Base-by-base conservation (phyloP, 2,113 vertebrate species). In the Anser brachyrhynchus region DNA sequence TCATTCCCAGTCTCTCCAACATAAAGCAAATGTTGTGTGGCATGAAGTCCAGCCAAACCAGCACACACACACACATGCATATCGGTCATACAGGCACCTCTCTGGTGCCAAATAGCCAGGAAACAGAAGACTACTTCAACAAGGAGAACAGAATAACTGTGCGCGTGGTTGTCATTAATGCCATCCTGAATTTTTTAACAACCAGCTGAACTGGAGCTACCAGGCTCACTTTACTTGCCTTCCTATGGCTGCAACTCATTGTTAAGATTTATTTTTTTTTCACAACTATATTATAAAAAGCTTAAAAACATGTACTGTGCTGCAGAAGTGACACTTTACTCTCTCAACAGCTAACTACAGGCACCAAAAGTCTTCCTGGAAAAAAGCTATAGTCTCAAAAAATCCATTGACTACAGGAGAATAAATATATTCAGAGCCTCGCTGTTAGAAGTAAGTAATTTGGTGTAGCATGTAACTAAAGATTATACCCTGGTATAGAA, bases 101-200 rank as follows among this genome's bases (percentile, higher is more conserved):
- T 46, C 43, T 43, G 29, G 8, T 65, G 49, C 33, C 52, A 84
- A 70, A 73, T 10, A 79, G 43, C 49, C 20, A 20, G 33, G 39
- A 87, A 87, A 84, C 9, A 28, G 8, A 54, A n/a, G 11, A 85
- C 28, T 29, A 51, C 28, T 90, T 77, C 25, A 62, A 46, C 0
- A 39, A 33, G n/a, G 43, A 92, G 43, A 87, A 77, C 0, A 81
- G 19, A 41, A 14, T 6, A 8, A 71, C 70, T 26, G 10, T 44
- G 46, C 4, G 22, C n/a, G 44, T 0, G 4, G 14, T 13, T 70
- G 43, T 65, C 76, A 92, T 39, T 0, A 0, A 46, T 21, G 25
- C 10, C 13, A n/a, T 22, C 43, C 44, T 28, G 33, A 84, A 78
- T 78, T 29, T 64, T 94, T 49, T 22, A 93, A 94, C 81, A 72